phyloP scores from a whole-genome alignment of 64 coral and sea anemone genomes.

The Platygyra sinensis region DNA sequence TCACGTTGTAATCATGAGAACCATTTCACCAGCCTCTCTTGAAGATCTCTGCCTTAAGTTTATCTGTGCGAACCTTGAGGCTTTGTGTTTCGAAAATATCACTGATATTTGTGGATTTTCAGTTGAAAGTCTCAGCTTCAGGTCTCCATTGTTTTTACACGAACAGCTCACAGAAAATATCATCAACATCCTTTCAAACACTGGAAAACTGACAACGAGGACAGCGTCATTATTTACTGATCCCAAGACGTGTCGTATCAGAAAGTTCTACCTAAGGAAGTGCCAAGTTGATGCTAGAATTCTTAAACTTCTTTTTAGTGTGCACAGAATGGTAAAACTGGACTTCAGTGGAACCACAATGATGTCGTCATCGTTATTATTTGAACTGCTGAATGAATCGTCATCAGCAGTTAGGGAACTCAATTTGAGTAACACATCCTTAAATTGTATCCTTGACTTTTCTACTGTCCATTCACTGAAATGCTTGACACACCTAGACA shows the following conservation, averaged over 20 bases:
- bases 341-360: not conserved
- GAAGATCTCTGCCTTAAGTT: constrained; percentile 65
- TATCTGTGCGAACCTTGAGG: constrained; percentile 62
- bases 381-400: not conserved
- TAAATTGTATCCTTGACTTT: constrained; percentile 20
- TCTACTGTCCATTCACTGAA: constrained; percentile 43
- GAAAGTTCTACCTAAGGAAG: constrained; percentile 57
- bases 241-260: constrained; percentile 60
- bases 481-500: constrained; percentile 59
- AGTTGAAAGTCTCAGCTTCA: constrained; percentile 45
- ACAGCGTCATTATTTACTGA: constrained; percentile 70
- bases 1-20: constrained; percentile 38
- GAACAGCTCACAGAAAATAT: constrained; percentile 75
- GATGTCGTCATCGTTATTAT: not conserved
- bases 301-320: not conserved
- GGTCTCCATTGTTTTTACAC: constrained; percentile 70
- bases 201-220: constrained; percentile 47
- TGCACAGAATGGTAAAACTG: constrained; percentile 15
- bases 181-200: constrained; percentile 39
- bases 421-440: constrained; percentile 56
- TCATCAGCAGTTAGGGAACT: constrained; percentile 60
- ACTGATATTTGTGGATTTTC: constrained; percentile 13
- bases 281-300: constrained; percentile 5
- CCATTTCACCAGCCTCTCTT: constrained; percentile 63
- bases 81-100: constrained; percentile 60